Conservation (phyloP, 2,113 vertebrate species). For the Zapornia atra region DNA sequence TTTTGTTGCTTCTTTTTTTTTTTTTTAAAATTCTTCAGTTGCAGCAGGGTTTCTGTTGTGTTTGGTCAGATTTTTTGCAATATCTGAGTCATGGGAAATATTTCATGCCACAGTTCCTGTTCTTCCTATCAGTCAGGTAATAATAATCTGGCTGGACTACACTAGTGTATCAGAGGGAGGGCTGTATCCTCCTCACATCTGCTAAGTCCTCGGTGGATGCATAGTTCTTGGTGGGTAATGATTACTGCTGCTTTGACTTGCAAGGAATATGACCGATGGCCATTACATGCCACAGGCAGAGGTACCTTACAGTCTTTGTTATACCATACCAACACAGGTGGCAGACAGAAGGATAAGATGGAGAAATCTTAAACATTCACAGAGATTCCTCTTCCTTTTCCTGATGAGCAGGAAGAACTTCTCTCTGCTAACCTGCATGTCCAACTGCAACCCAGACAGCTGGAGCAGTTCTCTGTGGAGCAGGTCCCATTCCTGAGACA, state of each 20-base stretch:
- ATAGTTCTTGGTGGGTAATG: neutral
- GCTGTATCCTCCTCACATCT: neutral
- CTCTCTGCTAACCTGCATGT: conserved; percentile 74
- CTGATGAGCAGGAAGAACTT: neutral
- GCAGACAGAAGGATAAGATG: neutral
- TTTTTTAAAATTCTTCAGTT: neutral
- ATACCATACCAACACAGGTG: neutral
- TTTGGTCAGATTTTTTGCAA: neutral
- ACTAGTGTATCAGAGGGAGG: neutral
- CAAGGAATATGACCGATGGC: neutral
- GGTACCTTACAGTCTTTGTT: neutral
- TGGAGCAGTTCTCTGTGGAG: conserved; percentile 30
- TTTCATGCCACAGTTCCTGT: neutral
- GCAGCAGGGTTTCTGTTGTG: neutral
- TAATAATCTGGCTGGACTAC: neutral
- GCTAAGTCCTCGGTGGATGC: neutral
- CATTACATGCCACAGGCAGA: neutral
- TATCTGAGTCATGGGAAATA: neutral
- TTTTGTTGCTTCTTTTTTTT: neutral
- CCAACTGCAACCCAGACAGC: conserved; percentile 66
- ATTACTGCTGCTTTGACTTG: neutral
- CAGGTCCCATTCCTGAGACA: conserved; percentile 68
- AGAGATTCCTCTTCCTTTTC: conserved; percentile 4
- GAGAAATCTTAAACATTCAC: conserved; percentile 17
- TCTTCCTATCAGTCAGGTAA: neutral